Evolutionary conservation across 2,797 vertebrate species (phyloP), one percentile per base, ranked within the genome.

Genomic region (Sebastes miniatus): DNA sequence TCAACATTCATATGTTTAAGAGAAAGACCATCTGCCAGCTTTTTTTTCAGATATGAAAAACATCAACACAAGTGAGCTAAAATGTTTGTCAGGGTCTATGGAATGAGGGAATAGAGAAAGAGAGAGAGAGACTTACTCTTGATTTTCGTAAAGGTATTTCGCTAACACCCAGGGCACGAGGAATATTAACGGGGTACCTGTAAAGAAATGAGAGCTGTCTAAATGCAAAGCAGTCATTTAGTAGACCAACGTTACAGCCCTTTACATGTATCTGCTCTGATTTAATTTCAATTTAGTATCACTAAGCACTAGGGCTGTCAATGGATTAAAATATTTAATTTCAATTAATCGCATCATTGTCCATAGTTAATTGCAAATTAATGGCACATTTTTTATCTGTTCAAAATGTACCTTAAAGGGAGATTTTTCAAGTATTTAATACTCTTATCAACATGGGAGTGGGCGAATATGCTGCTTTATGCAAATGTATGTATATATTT

Each of bases 181-280:
- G 70, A 99, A 99, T 76, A 99, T 95, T 88, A 99, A 61, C 0
- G 98, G 98, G 0, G 97, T 95, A 10, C 98, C 98, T 99, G 95
- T 8, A 36, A 72, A 84, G 56, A 91, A 67, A 86, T 14, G n/a
- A 87, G 64, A 88, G 31, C 13, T 1, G 22, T 66, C 24, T 79
- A 24, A 83, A 80, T 74, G 43, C 66, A 85, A 39, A 70, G 13
- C 27, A 75, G 36, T 64, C 50, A 27, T 50, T 65, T 61, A 36
- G 54, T 87, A 63, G 50, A 78, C 22, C 14, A 18, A 6, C 8
- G 16, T 74, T 43, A 47, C 4, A 76, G 8, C 22, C 34, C 22
- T 68, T 70, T 25, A 59, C 10, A 22, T 63, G 32, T n/a, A 68
- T 61, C 57, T 29, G 12, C 27, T 70, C 50, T 67, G 5, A 31